Evolutionary conservation across 2,888 invertebrate species (phyloP).

Genomic region (Cheilosia vernalis): DNA sequence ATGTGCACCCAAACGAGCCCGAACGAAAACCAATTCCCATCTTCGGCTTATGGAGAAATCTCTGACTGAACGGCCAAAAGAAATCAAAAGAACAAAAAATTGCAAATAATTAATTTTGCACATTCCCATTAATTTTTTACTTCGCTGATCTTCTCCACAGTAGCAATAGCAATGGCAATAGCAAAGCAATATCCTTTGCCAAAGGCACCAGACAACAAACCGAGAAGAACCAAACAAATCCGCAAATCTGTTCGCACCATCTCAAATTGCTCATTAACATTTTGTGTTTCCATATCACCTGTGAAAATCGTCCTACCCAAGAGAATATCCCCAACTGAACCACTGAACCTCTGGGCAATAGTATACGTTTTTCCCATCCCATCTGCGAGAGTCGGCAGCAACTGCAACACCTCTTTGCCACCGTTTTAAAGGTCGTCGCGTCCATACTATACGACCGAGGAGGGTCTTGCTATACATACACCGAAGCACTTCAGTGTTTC

Average conservation of each 20-base stretch:
- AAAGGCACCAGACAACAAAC: conserved; percentile 26
- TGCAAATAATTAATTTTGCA: conserved; percentile 63
- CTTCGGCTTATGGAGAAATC: conserved; percentile 1
- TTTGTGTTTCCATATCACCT: conserved; percentile 84
- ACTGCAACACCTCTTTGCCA: conserved; percentile 47
- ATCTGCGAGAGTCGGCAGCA: conserved; percentile 20
- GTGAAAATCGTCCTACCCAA: conserved; percentile 81
- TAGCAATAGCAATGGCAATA: conserved; percentile 12
- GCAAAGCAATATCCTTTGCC: neutral
- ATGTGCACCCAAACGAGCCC: neutral
- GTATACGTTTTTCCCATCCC: conserved; percentile 55
- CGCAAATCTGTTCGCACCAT: conserved; percentile 83
- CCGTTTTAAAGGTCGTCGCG: conserved; percentile 67
- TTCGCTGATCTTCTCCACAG: conserved; percentile 20
- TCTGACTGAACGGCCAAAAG: neutral
- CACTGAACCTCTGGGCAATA: conserved; percentile 26
- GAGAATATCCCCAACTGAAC: conserved; percentile 33
- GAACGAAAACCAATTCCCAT: neutral
- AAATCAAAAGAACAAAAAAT: conserved; percentile 24
- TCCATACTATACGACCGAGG: neutral
- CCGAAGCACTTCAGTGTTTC: conserved; percentile 43
- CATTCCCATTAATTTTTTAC: conserved; percentile 50
- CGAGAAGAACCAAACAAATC: conserved; percentile 51
- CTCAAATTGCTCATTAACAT: conserved; percentile 84
- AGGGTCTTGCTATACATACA: neutral